These are phyloP conservation scores for Ichneumon xanthorius DNA, from an alignment of 2,888 invertebrate genomes.

Conservation along the genomic window DNA sequence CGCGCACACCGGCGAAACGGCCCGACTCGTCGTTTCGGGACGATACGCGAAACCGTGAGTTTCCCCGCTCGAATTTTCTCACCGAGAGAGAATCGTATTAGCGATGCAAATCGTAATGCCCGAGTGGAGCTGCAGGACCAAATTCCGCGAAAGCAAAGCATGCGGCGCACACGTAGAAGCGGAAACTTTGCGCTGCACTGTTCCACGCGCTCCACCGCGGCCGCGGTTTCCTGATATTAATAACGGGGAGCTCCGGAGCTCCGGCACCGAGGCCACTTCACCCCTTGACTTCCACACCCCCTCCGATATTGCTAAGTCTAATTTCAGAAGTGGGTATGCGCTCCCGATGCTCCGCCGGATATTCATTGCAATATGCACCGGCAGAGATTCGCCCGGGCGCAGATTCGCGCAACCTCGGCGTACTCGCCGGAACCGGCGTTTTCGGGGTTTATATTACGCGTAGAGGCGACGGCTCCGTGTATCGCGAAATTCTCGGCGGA, in stretches of 20 bases:
- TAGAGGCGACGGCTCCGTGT: neutral
- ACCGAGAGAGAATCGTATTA: slow-evolving; percentile 68
- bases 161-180: slow-evolving; percentile 16
- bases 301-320: slow-evolving; percentile 75
- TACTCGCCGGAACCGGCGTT: slow-evolving; percentile 27
- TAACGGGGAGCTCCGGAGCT: slow-evolving; percentile 65
- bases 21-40: slow-evolving; percentile 10
- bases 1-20: slow-evolving; percentile 8
- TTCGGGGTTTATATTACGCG: slow-evolving; percentile 10
- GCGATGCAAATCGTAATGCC: slow-evolving; percentile 72
- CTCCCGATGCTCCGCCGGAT: slow-evolving; percentile 56
- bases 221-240: slow-evolving; percentile 75
- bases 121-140: slow-evolving; percentile 38
- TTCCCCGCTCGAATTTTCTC: slow-evolving; percentile 59
- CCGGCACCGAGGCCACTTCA: slow-evolving; percentile 15
- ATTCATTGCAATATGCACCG: slow-evolving; percentile 67
- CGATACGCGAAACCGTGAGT: slow-evolving; percentile 42
- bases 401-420: slow-evolving; percentile 47
- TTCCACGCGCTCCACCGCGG: slow-evolving; percentile 50
- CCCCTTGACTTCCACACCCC: slow-evolving; percentile 31
- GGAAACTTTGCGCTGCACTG: slow-evolving; percentile 66
- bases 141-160: slow-evolving; percentile 1
- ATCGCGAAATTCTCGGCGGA: neutral
- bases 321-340: slow-evolving; percentile 72
- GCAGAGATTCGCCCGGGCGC: slow-evolving; percentile 31